Conservation (phyloP, 2,797 vertebrate species). For the Takifugu rubripes region DNA sequence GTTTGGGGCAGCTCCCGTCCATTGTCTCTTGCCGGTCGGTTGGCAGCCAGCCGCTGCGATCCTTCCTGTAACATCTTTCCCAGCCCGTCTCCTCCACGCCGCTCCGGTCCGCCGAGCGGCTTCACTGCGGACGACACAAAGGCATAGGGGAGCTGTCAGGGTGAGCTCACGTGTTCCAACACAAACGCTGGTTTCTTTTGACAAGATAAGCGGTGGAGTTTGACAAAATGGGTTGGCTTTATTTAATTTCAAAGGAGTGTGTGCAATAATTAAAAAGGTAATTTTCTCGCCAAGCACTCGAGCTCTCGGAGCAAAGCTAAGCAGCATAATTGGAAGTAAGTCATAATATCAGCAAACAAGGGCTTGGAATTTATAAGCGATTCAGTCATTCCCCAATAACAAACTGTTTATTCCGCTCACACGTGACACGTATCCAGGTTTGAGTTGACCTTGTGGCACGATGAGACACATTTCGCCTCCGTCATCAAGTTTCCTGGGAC, state of each 20-base stretch:
- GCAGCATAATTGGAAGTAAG: conserved; percentile 38
- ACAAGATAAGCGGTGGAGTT: conserved; percentile 7
- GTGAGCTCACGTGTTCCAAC: conserved; percentile 14
- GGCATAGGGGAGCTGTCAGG: conserved; percentile 8
- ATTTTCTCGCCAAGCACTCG: conserved; percentile 40
- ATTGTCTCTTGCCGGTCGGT: conserved; percentile 28
- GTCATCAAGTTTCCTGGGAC: too few species aligned
- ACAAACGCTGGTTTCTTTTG: not conserved
- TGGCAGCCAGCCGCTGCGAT: conserved; percentile 24
- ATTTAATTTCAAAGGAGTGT: conserved; percentile 14
- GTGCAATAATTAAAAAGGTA: conserved; percentile 32
- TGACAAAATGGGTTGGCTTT: not conserved
- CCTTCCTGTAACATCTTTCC: conserved; percentile 13
- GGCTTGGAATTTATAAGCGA: too few species aligned
- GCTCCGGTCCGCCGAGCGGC: conserved; percentile 36
- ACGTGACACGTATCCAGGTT: too few species aligned
- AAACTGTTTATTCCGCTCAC: too few species aligned
- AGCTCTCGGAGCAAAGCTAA: conserved; percentile 28
- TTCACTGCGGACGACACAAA: conserved; percentile 42
- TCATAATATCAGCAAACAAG: conserved; percentile 18
- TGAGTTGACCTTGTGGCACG: too few species aligned
- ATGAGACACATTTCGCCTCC: too few species aligned
- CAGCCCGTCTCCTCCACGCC: conserved; percentile 43
- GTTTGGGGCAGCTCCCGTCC: conserved; percentile 24
- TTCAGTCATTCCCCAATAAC: too few species aligned